Base-by-base conservation (phyloP, 2,797 vertebrate species). In the Schizopygopsis pylzovi region DNA sequence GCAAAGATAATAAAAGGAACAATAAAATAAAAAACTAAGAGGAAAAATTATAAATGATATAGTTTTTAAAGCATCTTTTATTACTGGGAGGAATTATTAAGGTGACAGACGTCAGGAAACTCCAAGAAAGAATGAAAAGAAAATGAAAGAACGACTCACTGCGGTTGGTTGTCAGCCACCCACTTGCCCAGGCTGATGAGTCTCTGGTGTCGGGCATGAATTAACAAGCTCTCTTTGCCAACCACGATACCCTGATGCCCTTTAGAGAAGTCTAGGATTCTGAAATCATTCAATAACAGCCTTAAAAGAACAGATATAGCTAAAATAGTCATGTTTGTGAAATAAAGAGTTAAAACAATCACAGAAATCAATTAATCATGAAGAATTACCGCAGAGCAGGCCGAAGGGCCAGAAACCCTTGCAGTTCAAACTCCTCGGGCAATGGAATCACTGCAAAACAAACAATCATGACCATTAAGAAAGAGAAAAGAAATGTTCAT, bases 371-470 rank as follows among this genome's bases (percentile, higher is more conserved):
- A 16, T 22, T 11, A 4, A 61, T 25, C 61, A 59, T 37, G 41
- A 39, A 70, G 39, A 45, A 15, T 41, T 91, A 98, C 98, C 98
- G 97, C 91, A 99, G 96, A 0, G 98, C 97, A 1, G 98, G 98
- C 63, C 98, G 96, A 85, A 99, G 95, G 73, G 98, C 98, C 92
- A 99, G 87, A 93, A 99, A 99, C 75, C 98, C 98, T 93, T 99
- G 98, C 82, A 99, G 92, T 90, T 99, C 98, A 95, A 99, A 99
- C 92, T 99, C 98, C 91, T 99, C 98, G n/a, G 98, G 98, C 93
- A 99, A 96, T 0, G 98, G 98, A 45, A 93, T 96, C 85, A 92
- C 98, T 99, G 92, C 22, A 77, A 84, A 81, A 83, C 16, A 82
- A 68, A 33, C 45, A 84, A n/a, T 28, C 70, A 76, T 28, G 18